Conservation (phyloP, 2,888 invertebrate genomes). For the Tuta absoluta region DNA sequence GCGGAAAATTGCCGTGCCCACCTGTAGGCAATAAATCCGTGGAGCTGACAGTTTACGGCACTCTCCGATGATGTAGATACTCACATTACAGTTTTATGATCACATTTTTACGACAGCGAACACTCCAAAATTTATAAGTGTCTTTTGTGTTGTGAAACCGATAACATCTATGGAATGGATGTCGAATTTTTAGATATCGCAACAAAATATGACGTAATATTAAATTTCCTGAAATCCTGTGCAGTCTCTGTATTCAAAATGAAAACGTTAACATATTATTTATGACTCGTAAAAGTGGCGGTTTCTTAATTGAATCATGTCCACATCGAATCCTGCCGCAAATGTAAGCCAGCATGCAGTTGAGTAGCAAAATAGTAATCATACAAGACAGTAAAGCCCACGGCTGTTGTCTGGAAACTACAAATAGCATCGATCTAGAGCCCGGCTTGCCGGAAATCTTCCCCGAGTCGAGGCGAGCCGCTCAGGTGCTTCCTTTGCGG, state of each 20-base stretch:
- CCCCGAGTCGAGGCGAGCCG: conserved; percentile 6
- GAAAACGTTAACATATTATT: neutral
- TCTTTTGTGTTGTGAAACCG: conserved; percentile 16
- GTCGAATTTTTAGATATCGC: neutral
- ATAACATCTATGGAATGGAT: conserved; percentile 8
- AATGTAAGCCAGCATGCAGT: neutral
- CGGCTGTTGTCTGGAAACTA: conserved; percentile 12
- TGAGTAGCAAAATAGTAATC: neutral
- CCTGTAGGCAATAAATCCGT: conserved; percentile 30
- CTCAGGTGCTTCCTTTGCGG: conserved; percentile 22
- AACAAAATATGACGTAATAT: neutral
- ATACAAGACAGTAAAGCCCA: conserved; percentile 18
- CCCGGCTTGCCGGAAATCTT: conserved; percentile 18
- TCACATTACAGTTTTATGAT: conserved; percentile 30
- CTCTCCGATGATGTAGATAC: conserved; percentile 31
- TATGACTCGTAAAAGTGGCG: neutral
- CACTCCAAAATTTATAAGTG: conserved; percentile 25
- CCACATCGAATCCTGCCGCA: neutral
- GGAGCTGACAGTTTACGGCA: conserved; percentile 31
- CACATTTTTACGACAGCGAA: conserved; percentile 28
- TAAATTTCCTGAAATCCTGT: conserved; percentile 12
- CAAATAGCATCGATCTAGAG: conserved; percentile 25
- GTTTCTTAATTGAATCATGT: neutral
- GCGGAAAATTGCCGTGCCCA: conserved; percentile 14
- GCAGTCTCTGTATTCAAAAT: neutral